phyloP scores from a whole-genome alignment of 2,797 vertebrate genomes.

The Tympanoctomys barrerae region DNA sequence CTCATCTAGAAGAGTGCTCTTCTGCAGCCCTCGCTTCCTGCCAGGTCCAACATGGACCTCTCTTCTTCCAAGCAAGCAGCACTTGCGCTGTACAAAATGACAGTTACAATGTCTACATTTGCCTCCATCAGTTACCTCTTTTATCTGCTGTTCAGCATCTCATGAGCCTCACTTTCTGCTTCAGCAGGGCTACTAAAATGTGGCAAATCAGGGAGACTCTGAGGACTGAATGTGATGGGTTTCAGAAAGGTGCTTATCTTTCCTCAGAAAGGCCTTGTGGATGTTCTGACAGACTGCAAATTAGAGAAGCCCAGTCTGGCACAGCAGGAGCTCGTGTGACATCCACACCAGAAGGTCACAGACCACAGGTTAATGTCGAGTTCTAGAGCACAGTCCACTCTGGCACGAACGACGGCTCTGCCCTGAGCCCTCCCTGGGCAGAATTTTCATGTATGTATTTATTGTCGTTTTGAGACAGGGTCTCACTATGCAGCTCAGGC shows the following conservation, averaged over 20 bases:
- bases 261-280: neutral
- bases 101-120: conserved; percentile 6
- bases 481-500: too few relatives aligned
- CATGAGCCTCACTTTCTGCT: neutral
- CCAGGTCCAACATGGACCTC: neutral
- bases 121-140: neutral
- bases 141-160: neutral
- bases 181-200: neutral
- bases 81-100: neutral
- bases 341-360: neutral
- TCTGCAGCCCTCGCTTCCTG: neutral
- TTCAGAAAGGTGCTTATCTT: neutral
- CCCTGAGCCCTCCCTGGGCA: neutral
- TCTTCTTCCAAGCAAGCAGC: conserved; percentile 11
- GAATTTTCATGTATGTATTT: neutral
- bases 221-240: neutral
- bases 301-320: neutral
- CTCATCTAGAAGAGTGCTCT: neutral
- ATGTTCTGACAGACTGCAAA: neutral
- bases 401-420: neutral
- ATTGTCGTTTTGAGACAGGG: too few relatives aligned
- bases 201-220: neutral
- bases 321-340: neutral
- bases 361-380: neutral
- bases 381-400: neutral